Evolutionary conservation across 2,888 invertebrate genomes (phyloP), one percentile per base, ranked within the genome.

Genomic region (Ophion slaviceki): DNA sequence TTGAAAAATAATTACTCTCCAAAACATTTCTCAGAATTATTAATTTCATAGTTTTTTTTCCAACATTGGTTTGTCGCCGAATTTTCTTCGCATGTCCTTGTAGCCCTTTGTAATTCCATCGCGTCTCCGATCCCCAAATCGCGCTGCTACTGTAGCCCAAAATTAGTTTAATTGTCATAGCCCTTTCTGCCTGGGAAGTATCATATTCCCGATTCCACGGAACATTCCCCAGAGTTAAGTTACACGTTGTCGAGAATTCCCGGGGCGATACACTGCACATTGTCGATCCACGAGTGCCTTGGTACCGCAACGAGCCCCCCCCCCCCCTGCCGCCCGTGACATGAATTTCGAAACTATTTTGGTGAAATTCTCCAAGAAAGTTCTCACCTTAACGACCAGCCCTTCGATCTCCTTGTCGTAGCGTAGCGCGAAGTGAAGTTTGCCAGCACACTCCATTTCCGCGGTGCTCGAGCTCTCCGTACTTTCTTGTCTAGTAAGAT

Each of bases 361-460:
- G 36, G 47, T n/a, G 8, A 81, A 66, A 80, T 82, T 74, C 77
- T 66, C 36, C n/a, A 47, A 59, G 68, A 77, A 79, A 53, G 32
- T 53, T 32, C 94, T 93, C 92, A 98, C 97, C 95, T 97, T 97
- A 1, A 97, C 97, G 66, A 97, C 95, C 1, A 98, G 95, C 7
- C 96, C 97, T 90, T 97, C 97, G 32, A 97, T 96, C 89, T 97
- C 97, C 88, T 96, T 96, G 90, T 97, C 97, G 93, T 97, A 98
- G 80, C 96, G 95, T 14, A 98, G 95, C 2, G 97, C 96, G 92
- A 98, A 98, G 91, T 97, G 97, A 74, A 98, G 95, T 91, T 97
- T 97, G 11, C 98, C 98, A 82, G 96, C 96, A 91, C 96, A 96
- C 90, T 97, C 97, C 94, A 96, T 94, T 86, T 97, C 96, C 1